Evolutionary conservation across 1,140 invertebrate species (phyloP), one percentile per base, ranked within the genome.

Genomic region (Octopus sinensis): DNA sequence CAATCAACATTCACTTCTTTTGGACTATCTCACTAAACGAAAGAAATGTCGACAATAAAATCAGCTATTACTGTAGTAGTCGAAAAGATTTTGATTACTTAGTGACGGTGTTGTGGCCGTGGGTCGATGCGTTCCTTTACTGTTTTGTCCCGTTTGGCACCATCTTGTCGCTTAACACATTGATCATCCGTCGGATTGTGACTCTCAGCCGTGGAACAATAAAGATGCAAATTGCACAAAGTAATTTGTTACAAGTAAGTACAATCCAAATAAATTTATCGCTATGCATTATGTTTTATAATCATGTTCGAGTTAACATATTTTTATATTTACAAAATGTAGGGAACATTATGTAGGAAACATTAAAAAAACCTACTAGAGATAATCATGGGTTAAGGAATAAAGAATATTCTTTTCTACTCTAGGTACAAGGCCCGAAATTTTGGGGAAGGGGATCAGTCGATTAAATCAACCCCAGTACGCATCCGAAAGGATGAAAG

Each of bases 61-160:
- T 30, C 56, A 53, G 76, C 0, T 77, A 79, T 10, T 87, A 86
- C 53, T 80, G 80, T 30, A 43, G 84, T 84, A 52, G 53, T 54
- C 6, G 81, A 79, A 9, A 76, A 81, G 9, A 68, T 13, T 84
- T 83, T 82, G 79, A 85, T 68, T 78, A 83, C 23, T 83, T 90
- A 4, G 85, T 89, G 6, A 78, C 81, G n/a, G 77, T 82, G 7
- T 83, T 87, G 4, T 90, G 89, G 89, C 87, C 87, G 6, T 89
- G 88, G 88, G 84, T 90, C 7, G 89, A 90, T 81, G 87, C 88
- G 4, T 76, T 85, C n/a, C 78, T 90, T 5, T 90, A 90, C 83
- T 88, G 87, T 0, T 88, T 88, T 56, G 56, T 88, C 30, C 89
- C 89, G 17, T 88, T 88, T 76, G 76, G 86, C 5, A 81, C 89